Percentiles rank a stretch among this genome's conserved stretches.
These are phyloP conservation scores for Ganaspis sp. DNA, from an alignment of 1,140 invertebrate genomes.

Conservation along the genomic window DNA sequence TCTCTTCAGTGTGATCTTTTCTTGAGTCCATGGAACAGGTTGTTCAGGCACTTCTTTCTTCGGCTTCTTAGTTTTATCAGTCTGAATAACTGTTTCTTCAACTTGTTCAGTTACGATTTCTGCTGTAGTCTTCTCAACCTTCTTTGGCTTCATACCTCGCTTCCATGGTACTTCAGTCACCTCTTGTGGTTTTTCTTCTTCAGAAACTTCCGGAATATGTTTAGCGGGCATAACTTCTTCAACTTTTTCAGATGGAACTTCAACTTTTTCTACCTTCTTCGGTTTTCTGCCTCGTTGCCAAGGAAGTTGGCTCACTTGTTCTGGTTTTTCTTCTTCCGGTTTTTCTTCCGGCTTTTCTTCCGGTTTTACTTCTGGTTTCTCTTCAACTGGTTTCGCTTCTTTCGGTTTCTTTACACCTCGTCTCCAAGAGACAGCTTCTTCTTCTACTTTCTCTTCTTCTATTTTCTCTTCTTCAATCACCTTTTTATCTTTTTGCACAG, in stretches of 20 bases:
- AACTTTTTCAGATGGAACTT: conserved; percentile 58
- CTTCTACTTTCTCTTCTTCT: conserved; percentile 24
- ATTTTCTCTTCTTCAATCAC: background rate
- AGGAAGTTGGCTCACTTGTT: background rate
- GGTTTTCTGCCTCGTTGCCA: conserved; percentile 56
- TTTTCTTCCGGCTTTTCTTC: too few species aligned
- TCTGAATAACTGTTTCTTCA: background rate
- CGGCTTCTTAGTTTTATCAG: too few species aligned
- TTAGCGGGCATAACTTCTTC: too few species aligned
- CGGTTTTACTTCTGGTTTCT: background rate
- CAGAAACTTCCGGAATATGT: background rate
- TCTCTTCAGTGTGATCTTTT: conserved; percentile 65
- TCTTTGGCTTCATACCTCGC: conserved; percentile 47
- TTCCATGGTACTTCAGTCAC: conserved; percentile 42
- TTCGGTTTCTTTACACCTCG: background rate
- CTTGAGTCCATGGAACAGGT: conserved; percentile 65
- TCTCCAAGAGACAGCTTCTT: background rate
- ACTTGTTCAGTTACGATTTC: conserved; percentile 58
- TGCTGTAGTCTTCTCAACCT: conserved; percentile 46
- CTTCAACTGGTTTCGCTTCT: conserved; percentile 23
- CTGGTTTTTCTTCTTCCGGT: conserved; percentile 30
- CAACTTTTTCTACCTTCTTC: conserved; percentile 46
- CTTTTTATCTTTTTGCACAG: conserved; percentile 38
- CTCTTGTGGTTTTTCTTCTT: conserved; percentile 33
- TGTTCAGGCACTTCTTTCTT: conserved; percentile 32